Conservation (phyloP, 2,888 invertebrate genomes). For the Melieria omissa region DNA sequence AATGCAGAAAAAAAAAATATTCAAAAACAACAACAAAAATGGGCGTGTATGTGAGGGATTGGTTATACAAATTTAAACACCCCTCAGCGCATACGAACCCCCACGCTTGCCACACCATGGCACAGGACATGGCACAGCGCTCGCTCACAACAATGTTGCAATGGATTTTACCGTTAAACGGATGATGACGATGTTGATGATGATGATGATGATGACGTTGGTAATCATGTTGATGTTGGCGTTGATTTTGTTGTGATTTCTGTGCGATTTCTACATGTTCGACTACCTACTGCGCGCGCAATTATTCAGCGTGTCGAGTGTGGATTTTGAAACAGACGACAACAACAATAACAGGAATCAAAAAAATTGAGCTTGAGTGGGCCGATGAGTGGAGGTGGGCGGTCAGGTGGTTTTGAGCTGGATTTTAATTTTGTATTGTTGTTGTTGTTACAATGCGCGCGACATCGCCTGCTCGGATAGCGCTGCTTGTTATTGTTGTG, state of each 20-base stretch:
- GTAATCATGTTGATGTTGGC: conserved; percentile 18
- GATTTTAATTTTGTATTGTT: conserved; percentile 54
- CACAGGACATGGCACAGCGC: too few species aligned
- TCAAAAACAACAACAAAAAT: too few species aligned
- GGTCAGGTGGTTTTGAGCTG: conserved; percentile 36
- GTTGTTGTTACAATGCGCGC: conserved; percentile 19
- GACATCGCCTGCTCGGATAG: conserved; percentile 1
- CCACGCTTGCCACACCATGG: too few species aligned
- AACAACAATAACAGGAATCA: too few species aligned
- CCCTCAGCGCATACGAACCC: too few species aligned
- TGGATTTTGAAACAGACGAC: too few species aligned
- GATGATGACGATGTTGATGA: conserved; percentile 16
- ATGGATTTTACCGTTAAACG: not conserved
- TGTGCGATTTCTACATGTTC: not conserved
- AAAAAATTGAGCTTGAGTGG: not conserved
- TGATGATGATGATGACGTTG: conserved; percentile 2
- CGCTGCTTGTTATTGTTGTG: not conserved
- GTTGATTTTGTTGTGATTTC: conserved; percentile 28
- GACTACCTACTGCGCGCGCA: not conserved
- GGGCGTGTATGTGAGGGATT: too few species aligned
- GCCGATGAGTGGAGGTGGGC: conserved; percentile 7
- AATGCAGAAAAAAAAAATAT: too few species aligned
- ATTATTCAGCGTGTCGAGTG: too few species aligned
- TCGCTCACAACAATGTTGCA: too few species aligned
- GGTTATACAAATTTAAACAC: too few species aligned